These are phyloP conservation scores for Ptychochromis oligacanthus DNA, from an alignment of 2,113 vertebrate species.

Conservation along the genomic window DNA sequence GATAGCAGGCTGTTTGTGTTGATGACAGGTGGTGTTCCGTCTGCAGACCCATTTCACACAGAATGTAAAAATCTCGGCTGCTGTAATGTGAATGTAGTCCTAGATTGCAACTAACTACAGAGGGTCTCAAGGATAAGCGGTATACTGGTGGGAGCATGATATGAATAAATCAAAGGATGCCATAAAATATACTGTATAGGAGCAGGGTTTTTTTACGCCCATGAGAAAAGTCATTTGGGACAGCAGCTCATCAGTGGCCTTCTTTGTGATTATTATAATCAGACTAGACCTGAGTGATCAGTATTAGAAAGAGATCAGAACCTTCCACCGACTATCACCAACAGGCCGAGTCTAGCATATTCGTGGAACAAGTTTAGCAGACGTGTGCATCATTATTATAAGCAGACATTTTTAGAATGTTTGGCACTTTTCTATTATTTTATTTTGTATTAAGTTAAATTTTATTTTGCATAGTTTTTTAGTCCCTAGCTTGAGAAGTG, in stretches of 20 bases:
- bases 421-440: slow-evolving; percentile 13
- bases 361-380: background rate
- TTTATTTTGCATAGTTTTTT: slow-evolving; percentile 35
- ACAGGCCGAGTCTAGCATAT: slow-evolving; percentile 7
- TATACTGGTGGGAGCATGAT: slow-evolving; percentile 2
- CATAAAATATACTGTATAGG: slow-evolving; percentile 18
- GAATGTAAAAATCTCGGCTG: slow-evolving; percentile 43
- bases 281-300: slow-evolving; percentile 36
- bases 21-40: slow-evolving; percentile 67
- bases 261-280: slow-evolving; percentile 49
- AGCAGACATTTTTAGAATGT: slow-evolving; percentile 11
- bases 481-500: slow-evolving; percentile 10
- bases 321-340: slow-evolving; percentile 28
- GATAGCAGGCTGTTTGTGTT: slow-evolving; percentile 60
- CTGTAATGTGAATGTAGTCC: slow-evolving; percentile 40
- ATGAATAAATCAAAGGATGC: slow-evolving; percentile 61
- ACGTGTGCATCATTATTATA: background rate
- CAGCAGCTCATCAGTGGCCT: slow-evolving; percentile 41
- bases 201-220: slow-evolving; percentile 6
- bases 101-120: slow-evolving; percentile 29
- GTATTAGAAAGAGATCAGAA: slow-evolving; percentile 40
- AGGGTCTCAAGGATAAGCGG: slow-evolving; percentile 38
- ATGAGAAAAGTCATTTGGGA: slow-evolving; percentile 45
- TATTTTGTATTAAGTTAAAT: slow-evolving; percentile 9
- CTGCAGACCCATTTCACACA: slow-evolving; percentile 51